Evolutionary conservation across 2,113 vertebrate species (phyloP).

Genomic region (Talpa occidentalis): DNA sequence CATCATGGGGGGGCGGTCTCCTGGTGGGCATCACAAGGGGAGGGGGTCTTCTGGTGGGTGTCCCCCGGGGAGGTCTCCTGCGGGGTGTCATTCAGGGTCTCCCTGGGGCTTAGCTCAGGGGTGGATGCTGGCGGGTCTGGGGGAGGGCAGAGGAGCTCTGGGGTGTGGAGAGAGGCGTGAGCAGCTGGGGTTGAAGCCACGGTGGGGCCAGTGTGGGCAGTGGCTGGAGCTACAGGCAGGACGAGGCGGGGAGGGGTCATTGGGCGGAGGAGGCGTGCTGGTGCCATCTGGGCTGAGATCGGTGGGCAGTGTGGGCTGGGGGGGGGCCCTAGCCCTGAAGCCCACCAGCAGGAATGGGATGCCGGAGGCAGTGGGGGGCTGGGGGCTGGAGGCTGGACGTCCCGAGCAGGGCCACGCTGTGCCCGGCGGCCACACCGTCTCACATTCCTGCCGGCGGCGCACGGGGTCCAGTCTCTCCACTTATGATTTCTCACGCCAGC

Average conservation of each 20-base stretch:
- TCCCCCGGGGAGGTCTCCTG: not conserved
- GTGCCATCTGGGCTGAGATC: not conserved
- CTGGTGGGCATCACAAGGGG: not conserved
- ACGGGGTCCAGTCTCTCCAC: no score
- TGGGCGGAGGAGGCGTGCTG: rapidly evolving
- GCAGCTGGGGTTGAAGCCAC: rapidly evolving
- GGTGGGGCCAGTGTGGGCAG: not conserved
- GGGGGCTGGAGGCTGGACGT: no score
- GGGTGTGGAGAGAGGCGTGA: not conserved
- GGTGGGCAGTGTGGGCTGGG: not conserved
- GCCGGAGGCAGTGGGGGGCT: no score
- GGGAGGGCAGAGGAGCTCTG: not conserved
- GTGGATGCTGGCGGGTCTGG: no score
- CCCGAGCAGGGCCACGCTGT: no score
- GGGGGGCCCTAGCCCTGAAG: not conserved
- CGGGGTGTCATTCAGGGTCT: not conserved
- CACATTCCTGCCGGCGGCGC: no score
- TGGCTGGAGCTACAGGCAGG: not conserved
- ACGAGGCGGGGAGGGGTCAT: no score
- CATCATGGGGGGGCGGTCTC: not conserved
- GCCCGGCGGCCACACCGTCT: no score
- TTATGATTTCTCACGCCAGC: no score
- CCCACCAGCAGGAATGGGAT: no score
- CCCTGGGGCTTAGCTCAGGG: not conserved
- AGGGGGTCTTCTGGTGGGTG: not conserved